A percentile compares a stretch with the other conserved stretches of the same genome.
phyloP scores from a whole-genome alignment of 1,140 invertebrate species.

The Phthorimaea operculella region DNA sequence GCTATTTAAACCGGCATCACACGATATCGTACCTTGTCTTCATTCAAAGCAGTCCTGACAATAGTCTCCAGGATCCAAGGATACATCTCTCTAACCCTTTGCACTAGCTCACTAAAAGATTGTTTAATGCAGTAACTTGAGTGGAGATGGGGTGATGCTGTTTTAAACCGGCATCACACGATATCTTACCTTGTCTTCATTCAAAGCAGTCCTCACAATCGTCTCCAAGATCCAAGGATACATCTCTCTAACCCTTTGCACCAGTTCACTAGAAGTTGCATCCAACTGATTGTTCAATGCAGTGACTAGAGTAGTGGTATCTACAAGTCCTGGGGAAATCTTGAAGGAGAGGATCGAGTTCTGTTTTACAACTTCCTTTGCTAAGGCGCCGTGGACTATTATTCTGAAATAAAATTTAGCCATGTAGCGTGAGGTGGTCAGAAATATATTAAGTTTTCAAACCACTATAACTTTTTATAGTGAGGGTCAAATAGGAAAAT shows the following conservation, averaged over 20 bases:
- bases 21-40: slow-evolving; percentile 58
- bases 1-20: no score
- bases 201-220: slow-evolving; percentile 38
- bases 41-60: slow-evolving; percentile 43
- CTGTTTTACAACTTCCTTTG: slow-evolving; percentile 58
- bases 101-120: slow-evolving; percentile 26
- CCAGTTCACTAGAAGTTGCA: slow-evolving; percentile 24
- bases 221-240: slow-evolving; percentile 41
- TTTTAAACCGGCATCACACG: no score
- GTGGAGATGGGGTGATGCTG: no score
- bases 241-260: slow-evolving; percentile 25
- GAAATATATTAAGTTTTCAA: neutral
- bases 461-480: neutral
- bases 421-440: no score
- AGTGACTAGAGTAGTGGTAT: slow-evolving; percentile 32
- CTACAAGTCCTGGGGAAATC: slow-evolving; percentile 43
- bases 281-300: slow-evolving; percentile 44
- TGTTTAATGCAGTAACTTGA: no score
- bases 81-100: slow-evolving; percentile 34
- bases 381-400: slow-evolving; percentile 56
- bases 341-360: slow-evolving; percentile 55
- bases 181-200: slow-evolving; percentile 51
- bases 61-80: slow-evolving; percentile 36
- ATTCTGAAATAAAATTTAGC: slow-evolving; percentile 42
- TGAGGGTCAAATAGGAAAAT: no score